phyloP scores from a whole-genome alignment of 2,797 vertebrate species.

The Sarcoramphus papa region DNA sequence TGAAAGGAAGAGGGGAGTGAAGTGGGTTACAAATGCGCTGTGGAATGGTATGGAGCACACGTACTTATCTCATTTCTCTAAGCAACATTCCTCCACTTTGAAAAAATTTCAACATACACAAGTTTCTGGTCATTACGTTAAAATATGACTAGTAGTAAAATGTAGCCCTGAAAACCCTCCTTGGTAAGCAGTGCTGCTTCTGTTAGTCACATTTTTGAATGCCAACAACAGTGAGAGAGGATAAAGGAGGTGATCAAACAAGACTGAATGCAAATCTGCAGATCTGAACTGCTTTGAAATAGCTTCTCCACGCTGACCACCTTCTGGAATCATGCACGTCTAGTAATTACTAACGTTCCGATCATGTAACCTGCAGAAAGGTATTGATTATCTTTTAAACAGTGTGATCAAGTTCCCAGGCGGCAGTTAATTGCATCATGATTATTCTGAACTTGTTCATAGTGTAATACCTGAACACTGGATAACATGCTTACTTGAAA shows the following conservation, averaged over 20 bases:
- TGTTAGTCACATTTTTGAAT: neutral
- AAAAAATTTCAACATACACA: neutral
- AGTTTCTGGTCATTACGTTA: neutral
- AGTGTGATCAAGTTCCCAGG: neutral
- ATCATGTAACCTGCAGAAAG: neutral
- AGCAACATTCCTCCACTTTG: neutral
- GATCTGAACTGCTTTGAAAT: neutral
- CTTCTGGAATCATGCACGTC: neutral
- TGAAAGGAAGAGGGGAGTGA: constrained; percentile 28
- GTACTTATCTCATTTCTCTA: neutral
- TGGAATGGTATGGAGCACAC: constrained; percentile 34
- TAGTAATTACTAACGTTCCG: neutral
- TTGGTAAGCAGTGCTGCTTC: neutral
- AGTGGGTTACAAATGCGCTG: neutral
- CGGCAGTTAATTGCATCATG: neutral
- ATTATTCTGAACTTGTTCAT: neutral
- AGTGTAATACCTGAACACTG: neutral
- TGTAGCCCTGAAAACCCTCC: neutral
- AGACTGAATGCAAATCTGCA: neutral
- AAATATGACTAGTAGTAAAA: neutral
- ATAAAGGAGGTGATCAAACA: neutral
- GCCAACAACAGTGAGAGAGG: neutral
- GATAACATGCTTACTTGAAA: neutral
- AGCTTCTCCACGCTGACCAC: neutral
- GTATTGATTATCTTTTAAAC: neutral